phyloP scores from a whole-genome alignment of 2,113 vertebrate genomes.

The Amblyopsis rosae region DNA sequence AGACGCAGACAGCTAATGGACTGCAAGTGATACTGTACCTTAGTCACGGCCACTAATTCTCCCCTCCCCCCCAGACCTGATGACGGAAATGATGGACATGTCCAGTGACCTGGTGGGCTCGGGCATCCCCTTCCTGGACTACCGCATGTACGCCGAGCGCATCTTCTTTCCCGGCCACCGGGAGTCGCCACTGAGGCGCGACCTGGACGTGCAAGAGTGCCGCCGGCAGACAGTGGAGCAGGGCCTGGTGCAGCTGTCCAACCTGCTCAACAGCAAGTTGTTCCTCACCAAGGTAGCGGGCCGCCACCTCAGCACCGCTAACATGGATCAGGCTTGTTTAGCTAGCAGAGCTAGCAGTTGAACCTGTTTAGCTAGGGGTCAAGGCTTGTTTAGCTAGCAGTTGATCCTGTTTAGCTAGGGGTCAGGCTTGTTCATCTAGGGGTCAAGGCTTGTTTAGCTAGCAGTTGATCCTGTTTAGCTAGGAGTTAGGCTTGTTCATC shows the following conservation, averaged over 20 bases:
- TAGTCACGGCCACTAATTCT: not conserved
- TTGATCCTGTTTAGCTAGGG: too few relatives aligned
- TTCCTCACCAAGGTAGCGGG: conserved; percentile 94
- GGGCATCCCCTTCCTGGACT: conserved; percentile 96
- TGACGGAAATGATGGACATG: conserved; percentile 99
- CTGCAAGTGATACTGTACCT: not conserved
- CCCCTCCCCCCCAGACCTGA: conserved; percentile 82
- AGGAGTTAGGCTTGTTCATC: too few relatives aligned
- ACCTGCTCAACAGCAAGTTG: conserved; percentile 98
- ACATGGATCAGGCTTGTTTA: too few relatives aligned
- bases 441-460: too few relatives aligned
- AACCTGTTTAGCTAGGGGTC: too few relatives aligned
- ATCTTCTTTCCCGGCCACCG: conserved; percentile 97
- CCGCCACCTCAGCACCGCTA: too few relatives aligned
- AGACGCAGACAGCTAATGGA: not conserved
- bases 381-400: too few relatives aligned
- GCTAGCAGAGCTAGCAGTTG: too few relatives aligned
- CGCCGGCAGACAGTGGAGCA: conserved; percentile 94
- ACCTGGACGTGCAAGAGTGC: conserved; percentile 92
- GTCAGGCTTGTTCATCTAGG: too few relatives aligned
- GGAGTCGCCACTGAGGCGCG: conserved; percentile 89
- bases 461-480: too few relatives aligned
- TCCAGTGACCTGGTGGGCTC: conserved; percentile 95
- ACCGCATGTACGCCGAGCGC: conserved; percentile 91
- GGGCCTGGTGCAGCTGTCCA: conserved; percentile 94